Conservation (phyloP, 2,797 vertebrate genomes). For the Cyprinella venusta region DNA sequence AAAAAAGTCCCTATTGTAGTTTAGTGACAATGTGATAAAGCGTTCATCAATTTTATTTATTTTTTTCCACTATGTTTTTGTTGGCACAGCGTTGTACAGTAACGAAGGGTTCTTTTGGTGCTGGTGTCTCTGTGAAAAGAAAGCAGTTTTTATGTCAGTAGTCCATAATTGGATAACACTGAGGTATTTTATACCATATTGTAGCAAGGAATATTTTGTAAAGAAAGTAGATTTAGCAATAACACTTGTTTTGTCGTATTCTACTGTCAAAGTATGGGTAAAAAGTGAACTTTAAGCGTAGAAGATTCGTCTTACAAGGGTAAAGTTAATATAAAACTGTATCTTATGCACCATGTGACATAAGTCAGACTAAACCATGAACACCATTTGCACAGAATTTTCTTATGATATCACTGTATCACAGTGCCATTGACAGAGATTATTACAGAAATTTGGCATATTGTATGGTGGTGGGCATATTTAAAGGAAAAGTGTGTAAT, state of each 20-base stretch:
- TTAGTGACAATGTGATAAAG: constrained; percentile 47
- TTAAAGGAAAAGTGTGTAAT: constrained; percentile 2
- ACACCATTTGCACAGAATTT: constrained; percentile 33
- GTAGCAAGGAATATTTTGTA: constrained; percentile 82
- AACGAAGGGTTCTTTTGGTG: constrained; percentile 75
- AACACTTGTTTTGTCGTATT: constrained; percentile 69
- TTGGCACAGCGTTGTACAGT: constrained; percentile 71
- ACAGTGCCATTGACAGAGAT: constrained; percentile 67
- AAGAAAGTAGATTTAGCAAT: constrained; percentile 81
- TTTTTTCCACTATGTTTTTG: constrained; percentile 52
- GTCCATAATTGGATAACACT: constrained; percentile 71
- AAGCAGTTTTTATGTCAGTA: constrained; percentile 63
- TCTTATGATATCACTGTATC: constrained; percentile 44
- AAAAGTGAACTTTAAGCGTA: constrained; percentile 31
- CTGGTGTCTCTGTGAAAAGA: constrained; percentile 73
- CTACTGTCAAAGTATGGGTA: constrained; percentile 39
- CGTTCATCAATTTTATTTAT: constrained; percentile 52
- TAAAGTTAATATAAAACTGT: constrained; percentile 54
- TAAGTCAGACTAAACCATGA: constrained; percentile 66
- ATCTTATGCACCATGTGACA: constrained; percentile 64
- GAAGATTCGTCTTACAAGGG: constrained; percentile 38
- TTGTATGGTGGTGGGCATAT: neutral
- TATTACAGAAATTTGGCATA: constrained; percentile 28
- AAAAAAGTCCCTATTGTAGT: constrained; percentile 57
- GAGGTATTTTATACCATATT: constrained; percentile 77